A percentile compares a stretch with the other conserved stretches of the same genome.
Evolutionary conservation across 2,888 invertebrate genomes (phyloP).

Genomic region (Heliconius erato): DNA sequence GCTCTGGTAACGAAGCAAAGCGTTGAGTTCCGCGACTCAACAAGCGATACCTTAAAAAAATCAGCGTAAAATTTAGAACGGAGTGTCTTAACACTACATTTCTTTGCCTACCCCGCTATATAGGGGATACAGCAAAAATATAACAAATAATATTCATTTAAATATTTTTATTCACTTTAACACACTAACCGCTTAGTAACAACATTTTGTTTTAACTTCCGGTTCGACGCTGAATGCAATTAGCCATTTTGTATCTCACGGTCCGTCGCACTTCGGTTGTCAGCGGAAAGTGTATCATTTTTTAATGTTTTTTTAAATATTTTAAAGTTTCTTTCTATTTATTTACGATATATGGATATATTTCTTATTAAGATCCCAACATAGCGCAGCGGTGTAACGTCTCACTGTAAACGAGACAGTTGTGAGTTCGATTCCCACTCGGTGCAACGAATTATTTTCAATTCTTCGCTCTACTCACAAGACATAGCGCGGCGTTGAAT

Average conservation of each 20-base stretch:
- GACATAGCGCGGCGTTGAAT: too few species aligned
- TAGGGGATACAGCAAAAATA: not conserved
- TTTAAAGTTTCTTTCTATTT: not conserved
- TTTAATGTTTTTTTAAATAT: not conserved
- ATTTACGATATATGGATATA: not conserved
- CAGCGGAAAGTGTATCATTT: not conserved
- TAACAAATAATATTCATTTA: not conserved
- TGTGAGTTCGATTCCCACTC: not conserved
- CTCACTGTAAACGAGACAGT: not conserved
- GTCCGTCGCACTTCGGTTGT: not conserved
- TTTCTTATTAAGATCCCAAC: not conserved
- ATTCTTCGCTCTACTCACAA: too few species aligned
- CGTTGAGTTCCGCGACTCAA: too few species aligned
- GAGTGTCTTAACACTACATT: too few species aligned
- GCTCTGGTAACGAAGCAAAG: too few species aligned
- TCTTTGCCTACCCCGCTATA: too few species aligned
- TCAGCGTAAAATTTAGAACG: too few species aligned
- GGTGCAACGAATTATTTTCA: too few species aligned
- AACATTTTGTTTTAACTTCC: constrained; percentile 2
- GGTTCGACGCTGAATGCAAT: not conserved
- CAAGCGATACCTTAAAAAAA: too few species aligned
- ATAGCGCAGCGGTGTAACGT: not conserved
- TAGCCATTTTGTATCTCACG: constrained; percentile 12
- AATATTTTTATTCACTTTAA: not conserved
- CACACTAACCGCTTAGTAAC: constrained; percentile 5